These are phyloP conservation scores for Botia kubotai DNA, from an alignment of 2,797 vertebrate species.

Conservation along the genomic window DNA sequence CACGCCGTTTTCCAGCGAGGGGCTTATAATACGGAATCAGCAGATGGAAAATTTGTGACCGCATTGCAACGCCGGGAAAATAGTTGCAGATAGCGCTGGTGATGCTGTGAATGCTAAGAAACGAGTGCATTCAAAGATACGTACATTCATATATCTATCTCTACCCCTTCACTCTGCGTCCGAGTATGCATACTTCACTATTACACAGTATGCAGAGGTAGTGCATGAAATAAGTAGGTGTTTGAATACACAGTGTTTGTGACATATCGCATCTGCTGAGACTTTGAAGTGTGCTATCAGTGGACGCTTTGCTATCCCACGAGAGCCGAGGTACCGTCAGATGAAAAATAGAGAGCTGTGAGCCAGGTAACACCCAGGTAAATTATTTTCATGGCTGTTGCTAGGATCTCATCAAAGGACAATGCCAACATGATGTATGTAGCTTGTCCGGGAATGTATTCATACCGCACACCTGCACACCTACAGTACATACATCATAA, in stretches of 20 bases:
- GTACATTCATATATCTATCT: neutral
- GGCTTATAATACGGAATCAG: constrained; percentile 46
- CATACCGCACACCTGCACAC: neutral
- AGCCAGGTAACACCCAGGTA: neutral
- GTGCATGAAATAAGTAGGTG: neutral
- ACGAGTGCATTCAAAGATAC: neutral
- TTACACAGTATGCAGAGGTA: neutral
- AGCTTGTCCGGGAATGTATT: neutral
- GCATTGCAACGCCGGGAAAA: constrained; percentile 13
- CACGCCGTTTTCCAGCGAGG: constrained; percentile 18
- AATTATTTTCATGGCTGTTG: neutral
- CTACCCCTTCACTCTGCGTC: neutral
- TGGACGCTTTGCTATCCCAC: neutral
- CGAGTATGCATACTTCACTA: neutral
- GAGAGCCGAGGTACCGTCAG: neutral
- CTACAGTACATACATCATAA: too few relatives aligned
- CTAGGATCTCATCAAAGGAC: neutral
- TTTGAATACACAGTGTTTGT: neutral
- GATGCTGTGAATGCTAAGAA: constrained; percentile 2
- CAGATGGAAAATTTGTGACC: constrained; percentile 38
- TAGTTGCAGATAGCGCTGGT: neutral
- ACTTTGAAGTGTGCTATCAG: neutral
- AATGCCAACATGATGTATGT: neutral
- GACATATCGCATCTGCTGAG: neutral
- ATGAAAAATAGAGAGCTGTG: neutral